Evolutionary conservation across 2,888 invertebrate genomes (phyloP), one percentile per base, ranked within the genome.

Genomic region (Charanyca ferruginea): DNA sequence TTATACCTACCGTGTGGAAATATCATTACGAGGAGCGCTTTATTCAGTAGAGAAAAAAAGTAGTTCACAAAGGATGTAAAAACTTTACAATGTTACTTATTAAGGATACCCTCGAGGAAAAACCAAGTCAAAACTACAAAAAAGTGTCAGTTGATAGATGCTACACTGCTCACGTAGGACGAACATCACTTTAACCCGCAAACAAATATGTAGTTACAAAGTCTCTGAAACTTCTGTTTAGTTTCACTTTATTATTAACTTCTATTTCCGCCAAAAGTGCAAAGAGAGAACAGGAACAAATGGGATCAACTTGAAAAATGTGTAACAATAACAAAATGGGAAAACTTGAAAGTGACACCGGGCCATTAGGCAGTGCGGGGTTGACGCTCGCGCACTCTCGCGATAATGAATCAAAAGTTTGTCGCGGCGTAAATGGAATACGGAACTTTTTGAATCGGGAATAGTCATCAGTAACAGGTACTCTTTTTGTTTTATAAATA

Each of bases 231-330:
- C 79, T 86, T 85, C 77, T 72, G 77, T 85, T 62, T 81, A 73
- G 83, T 85, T 87, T 72, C 79, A 83, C 85, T 89, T 86, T 87
- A 88, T 89, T 86, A 87, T 81, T 79, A 86, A 88, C 83, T 87
- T 87, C 85, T 84, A 83, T 85, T 84, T 80, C 77, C 76, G 57
- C 77, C 67, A 82, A 81, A 86, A 87, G 86, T 83, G 88, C 85
- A 67, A 75, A 81, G 81, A 83, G 38, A 83, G 74, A 85, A 86
- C 84, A 85, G 84, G 84, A 88, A 90, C 89, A 91, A 91, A 91
- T 90, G 90, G 87, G 89, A 90, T 90, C 87, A 88, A 83, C 86
- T 90, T 89, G 89, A 91, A 89, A 91, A 91, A 91, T 91, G 89
- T 89, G 85, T 89, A 88, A 89, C 89, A 90, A 92, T 92, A 92